Conservation (phyloP, 1,140 invertebrate species). For the Trachelipus rathkii region DNA sequence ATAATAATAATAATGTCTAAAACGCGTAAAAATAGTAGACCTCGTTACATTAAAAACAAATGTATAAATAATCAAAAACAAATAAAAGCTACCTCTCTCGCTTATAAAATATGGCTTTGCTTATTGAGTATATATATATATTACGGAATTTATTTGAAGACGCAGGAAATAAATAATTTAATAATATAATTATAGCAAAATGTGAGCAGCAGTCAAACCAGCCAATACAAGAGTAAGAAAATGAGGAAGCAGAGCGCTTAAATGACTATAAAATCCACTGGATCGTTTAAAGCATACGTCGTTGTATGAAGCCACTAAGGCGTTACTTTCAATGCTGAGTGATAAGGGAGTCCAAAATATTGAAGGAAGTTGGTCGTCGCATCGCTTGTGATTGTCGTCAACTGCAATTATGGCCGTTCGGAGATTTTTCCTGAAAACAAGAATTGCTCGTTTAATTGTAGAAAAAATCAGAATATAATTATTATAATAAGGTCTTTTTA, state of each 20-base stretch:
- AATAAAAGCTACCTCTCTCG: no score
- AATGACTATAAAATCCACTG: not conserved
- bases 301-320: constrained; percentile 24
- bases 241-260: not conserved
- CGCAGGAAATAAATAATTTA: not conserved
- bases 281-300: not conserved
- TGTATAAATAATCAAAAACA: no score
- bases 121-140: no score
- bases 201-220: not conserved
- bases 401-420: constrained; percentile 31
- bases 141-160: no score
- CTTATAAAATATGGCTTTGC: no score
- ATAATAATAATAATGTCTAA: no score
- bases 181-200: not conserved
- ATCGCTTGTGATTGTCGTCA: constrained; percentile 35
- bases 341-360: constrained; percentile 42
- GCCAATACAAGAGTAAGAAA: not conserved
- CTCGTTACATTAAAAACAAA: no score
- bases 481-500: no score
- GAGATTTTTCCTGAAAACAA: constrained; percentile 38
- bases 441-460: no score
- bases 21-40: no score
- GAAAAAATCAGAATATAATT: no score
- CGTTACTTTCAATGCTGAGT: constrained; percentile 38
- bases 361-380: constrained; percentile 40